Evolutionary conservation across 2,888 invertebrate species (phyloP), one percentile per base, ranked within the genome.

Genomic region (Ophraella communa): DNA sequence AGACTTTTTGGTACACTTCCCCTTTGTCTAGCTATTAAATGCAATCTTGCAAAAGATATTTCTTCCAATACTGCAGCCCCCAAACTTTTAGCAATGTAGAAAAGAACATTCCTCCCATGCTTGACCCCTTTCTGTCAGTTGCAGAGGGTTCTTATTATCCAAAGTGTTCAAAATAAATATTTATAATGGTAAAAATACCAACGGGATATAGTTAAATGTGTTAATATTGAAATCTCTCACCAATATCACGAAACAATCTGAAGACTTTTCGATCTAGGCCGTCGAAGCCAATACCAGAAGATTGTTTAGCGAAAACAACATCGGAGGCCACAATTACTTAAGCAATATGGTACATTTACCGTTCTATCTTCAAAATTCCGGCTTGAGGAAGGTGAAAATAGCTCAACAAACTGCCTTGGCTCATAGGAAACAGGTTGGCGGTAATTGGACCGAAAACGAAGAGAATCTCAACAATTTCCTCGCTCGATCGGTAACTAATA

Each of bases 351-450:
- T 99, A 21, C 98, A 98, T 81, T 85, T 99, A 76, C 99, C 99
- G 0, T 98, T 99, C 84, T 99, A 96, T 82, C 86, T 99, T 63
- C 98, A 99, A 85, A 98, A 97, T 84, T 96, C 97, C 0, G 97
- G 96, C 8, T 83, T 98, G 65, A 87, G 96, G 1, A 91, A 94
- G 74, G 94, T 95, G 1, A 94, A 94, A 81, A 86, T 90, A 4
- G 95, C 95, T 0, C 94, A 94, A 81, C 91, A 92, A 80, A 91
- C 92, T 0, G 91, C 94, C 0, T 81, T 86, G 3, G 80, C 85
- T 68, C 86, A 87, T 58, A 83, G 84, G 55, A 83, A 82, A 73
- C 76, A 78, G 53, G 74, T 73, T 11, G 71, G n/a, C n/a, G n/a
- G 74, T 3, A 68, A 54, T 57, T 85, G 85, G 83, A 81, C 79